A percentile compares a stretch with the other conserved stretches of the same genome.
Evolutionary conservation across 2,888 invertebrate species (phyloP).

Genomic region (Polylopha cassiicola): DNA sequence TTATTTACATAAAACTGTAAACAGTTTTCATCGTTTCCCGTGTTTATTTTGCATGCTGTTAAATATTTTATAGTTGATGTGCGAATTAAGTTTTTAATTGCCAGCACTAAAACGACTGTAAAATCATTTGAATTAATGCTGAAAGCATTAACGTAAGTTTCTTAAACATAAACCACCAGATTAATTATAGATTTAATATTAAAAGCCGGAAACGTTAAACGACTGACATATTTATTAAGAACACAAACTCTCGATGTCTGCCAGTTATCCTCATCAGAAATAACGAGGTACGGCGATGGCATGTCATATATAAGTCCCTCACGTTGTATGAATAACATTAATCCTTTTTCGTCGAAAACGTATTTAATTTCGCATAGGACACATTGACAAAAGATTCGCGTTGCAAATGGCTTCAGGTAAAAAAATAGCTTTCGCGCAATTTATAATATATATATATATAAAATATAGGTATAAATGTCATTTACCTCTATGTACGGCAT

Average conservation of each 20-base stretch:
- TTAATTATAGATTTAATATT: constrained; percentile 11
- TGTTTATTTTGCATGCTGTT: neutral
- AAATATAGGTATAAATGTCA: neutral
- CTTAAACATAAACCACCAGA: constrained; percentile 12
- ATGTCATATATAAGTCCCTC: no score
- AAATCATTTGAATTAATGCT: constrained; percentile 1
- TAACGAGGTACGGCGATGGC: constrained; percentile 17
- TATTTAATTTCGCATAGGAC: no score
- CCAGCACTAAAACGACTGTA: neutral
- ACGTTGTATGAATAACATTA: no score
- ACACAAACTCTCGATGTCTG: constrained; percentile 34
- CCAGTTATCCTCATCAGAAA: constrained; percentile 22
- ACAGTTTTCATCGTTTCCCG: no score
- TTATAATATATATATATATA: no score
- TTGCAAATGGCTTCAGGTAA: no score
- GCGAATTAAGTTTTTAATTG: no score
- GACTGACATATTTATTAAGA: constrained; percentile 36
- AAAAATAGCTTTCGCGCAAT: no score
- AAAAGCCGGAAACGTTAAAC: constrained; percentile 29
- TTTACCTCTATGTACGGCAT: constrained; percentile 81
- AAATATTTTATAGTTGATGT: no score
- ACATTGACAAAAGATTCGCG: neutral
- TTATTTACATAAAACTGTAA: no score
- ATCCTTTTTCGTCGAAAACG: no score
- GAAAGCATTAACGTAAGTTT: constrained; percentile 6